Evolutionary conservation across 35 echinoderm and acorn worm species (phyloP).

Genomic region (Patiria miniata): DNA sequence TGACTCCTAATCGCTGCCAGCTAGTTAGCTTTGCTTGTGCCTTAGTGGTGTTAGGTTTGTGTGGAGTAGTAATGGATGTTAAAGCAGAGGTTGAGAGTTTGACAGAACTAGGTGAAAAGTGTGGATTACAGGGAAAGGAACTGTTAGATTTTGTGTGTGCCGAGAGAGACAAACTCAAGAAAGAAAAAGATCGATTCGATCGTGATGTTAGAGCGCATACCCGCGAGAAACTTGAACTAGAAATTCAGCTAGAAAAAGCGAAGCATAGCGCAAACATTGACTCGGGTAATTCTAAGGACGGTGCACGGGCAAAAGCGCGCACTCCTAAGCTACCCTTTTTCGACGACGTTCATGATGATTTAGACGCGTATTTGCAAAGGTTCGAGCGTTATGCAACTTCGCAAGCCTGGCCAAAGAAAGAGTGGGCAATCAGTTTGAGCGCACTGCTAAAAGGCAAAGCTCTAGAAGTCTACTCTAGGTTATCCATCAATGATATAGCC

Average conservation of each 20-base stretch:
- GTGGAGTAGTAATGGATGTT: not conserved
- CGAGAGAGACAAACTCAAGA: slow-evolving; percentile 10
- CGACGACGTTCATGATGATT: slow-evolving; percentile 11
- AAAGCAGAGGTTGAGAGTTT: not conserved
- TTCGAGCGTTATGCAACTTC: slow-evolving; percentile 43
- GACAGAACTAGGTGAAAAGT: not conserved
- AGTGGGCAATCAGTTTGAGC: slow-evolving; percentile 33
- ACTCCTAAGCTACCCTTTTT: slow-evolving; percentile 36
- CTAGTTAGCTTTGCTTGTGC: not conserved
- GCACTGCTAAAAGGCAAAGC: slow-evolving; percentile 58
- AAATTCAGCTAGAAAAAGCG: not conserved
- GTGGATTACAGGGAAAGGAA: slow-evolving; percentile 21
- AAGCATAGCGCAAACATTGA: too few species aligned
- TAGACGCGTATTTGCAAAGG: slow-evolving; percentile 45
- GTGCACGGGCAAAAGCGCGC: not conserved
- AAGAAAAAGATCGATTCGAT: not conserved
- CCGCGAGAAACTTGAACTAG: not conserved
- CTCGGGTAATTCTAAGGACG: not conserved
- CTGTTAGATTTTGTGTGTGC: slow-evolving; percentile 18
- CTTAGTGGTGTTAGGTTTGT: too few species aligned
- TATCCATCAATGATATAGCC: slow-evolving; percentile 39
- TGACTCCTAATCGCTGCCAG: not conserved
- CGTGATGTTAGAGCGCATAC: not conserved
- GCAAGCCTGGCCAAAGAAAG: slow-evolving; percentile 38
- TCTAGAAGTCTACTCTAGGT: slow-evolving; percentile 56